Conservation (phyloP, 2,113 vertebrate species). For the Acanthisitta chloris region DNA sequence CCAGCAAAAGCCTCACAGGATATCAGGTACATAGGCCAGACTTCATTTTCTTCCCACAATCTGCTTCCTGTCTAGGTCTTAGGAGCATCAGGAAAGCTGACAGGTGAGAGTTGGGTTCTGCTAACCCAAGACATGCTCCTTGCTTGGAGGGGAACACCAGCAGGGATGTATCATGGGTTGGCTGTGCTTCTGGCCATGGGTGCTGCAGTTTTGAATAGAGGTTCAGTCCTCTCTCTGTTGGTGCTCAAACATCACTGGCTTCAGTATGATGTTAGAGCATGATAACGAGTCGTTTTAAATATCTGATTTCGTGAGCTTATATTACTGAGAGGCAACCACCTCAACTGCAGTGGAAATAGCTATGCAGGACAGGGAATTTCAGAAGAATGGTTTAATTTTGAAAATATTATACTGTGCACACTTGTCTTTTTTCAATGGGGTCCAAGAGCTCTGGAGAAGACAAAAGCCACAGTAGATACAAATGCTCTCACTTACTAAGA, state of each 20-base stretch:
- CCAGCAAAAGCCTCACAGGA: not conserved
- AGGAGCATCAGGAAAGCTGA: not conserved
- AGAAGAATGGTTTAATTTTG: not conserved
- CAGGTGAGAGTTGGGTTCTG: not conserved
- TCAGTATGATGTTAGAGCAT: not conserved
- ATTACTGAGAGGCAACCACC: not conserved
- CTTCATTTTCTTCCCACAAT: not conserved
- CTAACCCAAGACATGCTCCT: not conserved
- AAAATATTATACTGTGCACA: not conserved
- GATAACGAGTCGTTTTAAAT: not conserved
- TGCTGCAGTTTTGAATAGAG: not conserved
- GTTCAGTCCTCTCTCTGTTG: not conserved
- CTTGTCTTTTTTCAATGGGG: not conserved
- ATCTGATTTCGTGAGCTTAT: not conserved
- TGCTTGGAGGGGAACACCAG: not conserved
- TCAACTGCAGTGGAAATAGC: not conserved
- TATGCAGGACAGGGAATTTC: not conserved
- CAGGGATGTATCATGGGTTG: not conserved
- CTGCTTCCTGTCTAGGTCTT: not conserved
- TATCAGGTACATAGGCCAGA: not conserved
- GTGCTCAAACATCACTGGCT: not conserved
- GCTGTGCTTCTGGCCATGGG: fast-evolving
- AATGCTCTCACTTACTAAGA: fast-evolving
- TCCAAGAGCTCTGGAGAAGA: not conserved
- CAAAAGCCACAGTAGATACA: not conserved